A percentile compares a stretch with the other conserved stretches of the same genome.
These are phyloP conservation scores for Drosophila pseudotalamancana DNA, from an alignment of 2,888 invertebrate species.

Conservation along the genomic window DNA sequence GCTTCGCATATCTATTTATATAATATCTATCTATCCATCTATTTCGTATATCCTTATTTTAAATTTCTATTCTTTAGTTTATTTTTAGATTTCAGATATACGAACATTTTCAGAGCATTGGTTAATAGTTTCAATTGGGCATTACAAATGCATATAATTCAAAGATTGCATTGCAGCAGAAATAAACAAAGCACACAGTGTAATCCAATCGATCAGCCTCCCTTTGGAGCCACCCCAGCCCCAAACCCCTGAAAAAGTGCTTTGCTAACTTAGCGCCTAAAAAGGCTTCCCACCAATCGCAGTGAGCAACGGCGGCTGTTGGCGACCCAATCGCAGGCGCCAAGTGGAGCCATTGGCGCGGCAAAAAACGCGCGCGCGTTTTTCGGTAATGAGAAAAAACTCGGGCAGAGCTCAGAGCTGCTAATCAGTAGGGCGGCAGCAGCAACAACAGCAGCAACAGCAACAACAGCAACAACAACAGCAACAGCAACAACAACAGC, in stretches of 20 bases:
- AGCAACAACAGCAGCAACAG: neutral
- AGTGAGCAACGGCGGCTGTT: conserved; percentile 44
- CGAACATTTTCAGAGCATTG: no score
- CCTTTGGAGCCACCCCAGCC: neutral
- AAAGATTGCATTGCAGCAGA: neutral
- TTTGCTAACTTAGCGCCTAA: conserved; percentile 49
- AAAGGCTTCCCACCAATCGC: conserved; percentile 65
- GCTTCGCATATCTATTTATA: no score
- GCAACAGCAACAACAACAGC: conserved; percentile 13
- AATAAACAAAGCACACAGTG: neutral
- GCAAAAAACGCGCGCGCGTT: conserved; percentile 67
- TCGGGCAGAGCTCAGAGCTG: conserved; percentile 37
- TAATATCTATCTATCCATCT: no score
- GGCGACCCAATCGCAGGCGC: conserved; percentile 69
- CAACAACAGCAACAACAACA: neutral
- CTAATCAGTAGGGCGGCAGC: conserved; percentile 56
- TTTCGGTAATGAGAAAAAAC: conserved; percentile 72
- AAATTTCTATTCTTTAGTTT: no score
- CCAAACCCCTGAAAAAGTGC: conserved; percentile 10
- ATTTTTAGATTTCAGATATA: no score
- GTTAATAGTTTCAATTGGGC: neutral
- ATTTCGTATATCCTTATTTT: no score
- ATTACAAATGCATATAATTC: neutral
- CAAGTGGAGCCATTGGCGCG: conserved; percentile 72
- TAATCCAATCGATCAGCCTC: neutral